Base-by-base conservation (phyloP, 1,140 invertebrate genomes). In the Drosophila pandora region DNA sequence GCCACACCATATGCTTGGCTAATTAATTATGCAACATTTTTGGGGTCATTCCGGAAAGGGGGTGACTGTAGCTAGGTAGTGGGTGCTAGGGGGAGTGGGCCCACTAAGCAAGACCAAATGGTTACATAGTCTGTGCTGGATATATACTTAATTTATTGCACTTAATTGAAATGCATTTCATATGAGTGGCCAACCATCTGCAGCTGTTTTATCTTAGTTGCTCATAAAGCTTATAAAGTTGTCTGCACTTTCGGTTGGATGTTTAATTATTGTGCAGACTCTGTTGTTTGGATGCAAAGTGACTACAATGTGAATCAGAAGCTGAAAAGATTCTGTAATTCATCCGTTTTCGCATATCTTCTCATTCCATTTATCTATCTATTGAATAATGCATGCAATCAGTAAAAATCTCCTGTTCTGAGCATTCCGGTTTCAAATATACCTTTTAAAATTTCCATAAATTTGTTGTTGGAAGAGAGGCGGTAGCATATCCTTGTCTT, bases 141-240 rank as follows among this genome's bases (percentile, higher is more conserved):
- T 41, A 13, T 61, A 47, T 67, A 64, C 59, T 82, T 58, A 82
- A 82, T 82, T 79, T 79, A 79, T 79, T 78, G 63, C 63, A 59
- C 83, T 70, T 78, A 82, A 83, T 75, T 83, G 69, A 75, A 82
- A 75, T 77, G 63, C 69, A 82, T 82, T 77, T 57, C 30, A 32
- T 45, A 69, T 76, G 53, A 64, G 58, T 68, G 50, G 37, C 30
- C 39, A 41, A 47, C 28, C 55, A 64, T 25, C 58, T 63, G 57
- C 17, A 49, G 59, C 28, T 55, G 68, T 50, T 53, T 25, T 6
- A 47, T 49, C 23, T 62, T 50, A 45, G 50, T 25, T 59, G 23
- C 56, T 25, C 30, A 30, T 28, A 28, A 28, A 7, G 45, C 39
- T 28, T 49, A 32, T 56, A 30, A 32, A 64, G 57, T 53, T 75